Base-by-base conservation (phyloP, 1,140 invertebrate species). In the Aphidius ervi region DNA sequence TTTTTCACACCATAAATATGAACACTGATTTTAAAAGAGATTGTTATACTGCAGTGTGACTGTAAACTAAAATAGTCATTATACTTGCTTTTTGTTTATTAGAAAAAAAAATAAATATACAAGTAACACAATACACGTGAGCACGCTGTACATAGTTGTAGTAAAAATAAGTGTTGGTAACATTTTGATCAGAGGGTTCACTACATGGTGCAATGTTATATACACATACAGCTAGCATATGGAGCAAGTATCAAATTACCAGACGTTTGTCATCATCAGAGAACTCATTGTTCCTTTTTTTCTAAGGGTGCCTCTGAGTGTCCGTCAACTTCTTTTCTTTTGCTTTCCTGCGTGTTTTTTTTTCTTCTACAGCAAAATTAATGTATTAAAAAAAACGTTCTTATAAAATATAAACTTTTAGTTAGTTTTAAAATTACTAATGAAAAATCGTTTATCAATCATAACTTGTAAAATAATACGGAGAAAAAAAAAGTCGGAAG, bases 211-310 rank as follows among this genome's bases (percentile, higher is more conserved):
- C 23, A 31, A 31, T 31, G 4, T 31, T 31, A 31, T 31, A 31
- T 31, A 31, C 4, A 31, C 23, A 31, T 31, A 31, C 23, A 31
- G 23, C 23, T 59, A 69, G 69, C 75, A 77, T 76, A 77, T 77
- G 77, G 75, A 40, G 65, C 67, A 55, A 52, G 68, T 78, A 79
- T 79, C 76, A 65, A 64, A 66, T 79, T 79, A 75, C 77, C 56
- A 68, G 70, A 73, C 76, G 75, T 79, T 79, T 79, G 73, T 79
- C 75, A 78, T 79, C 74, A 79, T 77, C 76, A 78, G 71, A 68
- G 63, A 43, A 57, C 67, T 68, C 67, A 77, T 78, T 78, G 75
- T 78, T 76, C 74, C 71, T 58, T 43, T n/a, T 59, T 63, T 55
- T 46, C 66, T 67, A 58, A 65, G 69, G 68, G 68, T 65, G 65